phyloP scores from a whole-genome alignment of 2,113 vertebrate species.

The Mobula birostris region DNA sequence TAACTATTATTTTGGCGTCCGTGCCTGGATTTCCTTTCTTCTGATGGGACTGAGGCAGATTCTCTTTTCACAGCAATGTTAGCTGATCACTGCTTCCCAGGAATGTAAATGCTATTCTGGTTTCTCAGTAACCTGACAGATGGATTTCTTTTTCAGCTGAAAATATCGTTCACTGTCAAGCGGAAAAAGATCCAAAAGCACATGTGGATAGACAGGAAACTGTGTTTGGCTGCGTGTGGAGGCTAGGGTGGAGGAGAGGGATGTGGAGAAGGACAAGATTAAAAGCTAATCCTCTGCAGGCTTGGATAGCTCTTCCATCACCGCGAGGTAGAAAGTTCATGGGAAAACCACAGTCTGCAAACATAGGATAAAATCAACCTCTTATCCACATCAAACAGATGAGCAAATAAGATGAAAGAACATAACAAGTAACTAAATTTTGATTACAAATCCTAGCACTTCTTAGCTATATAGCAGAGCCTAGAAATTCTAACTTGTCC shows the following conservation, averaged over 20 bases:
- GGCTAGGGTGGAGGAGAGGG: neutral
- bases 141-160: neutral
- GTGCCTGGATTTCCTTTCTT: constrained; percentile 37
- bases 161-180: neutral
- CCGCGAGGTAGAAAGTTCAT: constrained; percentile 8
- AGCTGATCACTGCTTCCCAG: neutral
- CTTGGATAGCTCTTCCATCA: neutral
- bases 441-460: neutral
- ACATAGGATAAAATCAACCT: neutral
- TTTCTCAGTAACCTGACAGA: neutral
- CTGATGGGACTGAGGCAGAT: neutral
- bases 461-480: neutral
- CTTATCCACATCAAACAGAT: constrained; percentile 22
- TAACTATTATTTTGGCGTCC: constrained; percentile 35
- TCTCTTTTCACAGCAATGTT: constrained; percentile 9
- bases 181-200: neutral
- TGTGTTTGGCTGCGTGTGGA: neutral
- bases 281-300: neutral
- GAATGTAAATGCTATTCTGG: neutral
- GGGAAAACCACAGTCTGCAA: neutral
- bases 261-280: neutral
- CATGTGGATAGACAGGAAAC: neutral
- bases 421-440: neutral
- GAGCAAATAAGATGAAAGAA: neutral
- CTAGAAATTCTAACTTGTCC: neutral